These are phyloP conservation scores for Platorchestia sp. DNA, from an alignment of 1,140 invertebrate species.

Conservation along the genomic window DNA sequence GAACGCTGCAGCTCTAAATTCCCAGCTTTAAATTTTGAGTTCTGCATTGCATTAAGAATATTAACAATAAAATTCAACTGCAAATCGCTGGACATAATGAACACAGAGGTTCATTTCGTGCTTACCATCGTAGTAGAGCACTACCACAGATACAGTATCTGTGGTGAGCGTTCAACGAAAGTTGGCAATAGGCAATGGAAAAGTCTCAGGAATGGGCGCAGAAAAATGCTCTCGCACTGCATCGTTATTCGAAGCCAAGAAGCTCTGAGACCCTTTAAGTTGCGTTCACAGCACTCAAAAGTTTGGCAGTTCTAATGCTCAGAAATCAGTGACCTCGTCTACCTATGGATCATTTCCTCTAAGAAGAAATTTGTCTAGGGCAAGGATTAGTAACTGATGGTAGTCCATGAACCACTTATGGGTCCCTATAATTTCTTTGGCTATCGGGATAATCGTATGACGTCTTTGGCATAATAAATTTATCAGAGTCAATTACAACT, in stretches of 20 bases:
- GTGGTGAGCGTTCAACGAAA: not conserved
- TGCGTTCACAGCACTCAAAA: conserved; percentile 12
- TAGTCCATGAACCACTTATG: not conserved
- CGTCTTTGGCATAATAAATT: not conserved
- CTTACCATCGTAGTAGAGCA: not conserved
- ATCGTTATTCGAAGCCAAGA: not conserved
- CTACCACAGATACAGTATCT: not conserved
- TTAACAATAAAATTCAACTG: not conserved
- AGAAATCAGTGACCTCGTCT: not conserved
- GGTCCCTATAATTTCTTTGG: not conserved
- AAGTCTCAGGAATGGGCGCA: not conserved
- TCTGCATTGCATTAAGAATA: not conserved
- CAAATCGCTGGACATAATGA: not conserved
- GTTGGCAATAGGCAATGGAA: not conserved
- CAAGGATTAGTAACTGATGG: not conserved
- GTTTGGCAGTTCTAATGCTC: conserved; percentile 1
- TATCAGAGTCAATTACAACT: not conserved
- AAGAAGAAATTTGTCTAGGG: conserved; percentile 9
- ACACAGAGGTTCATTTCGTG: not conserved
- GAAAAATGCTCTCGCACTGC: not conserved
- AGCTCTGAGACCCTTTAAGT: not conserved
- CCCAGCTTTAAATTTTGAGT: not conserved
- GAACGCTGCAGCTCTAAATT: not conserved
- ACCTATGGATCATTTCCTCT: conserved; percentile 1
- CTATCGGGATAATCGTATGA: not conserved